Base-by-base conservation (phyloP, 2,888 invertebrate genomes). In the Hipparchia semele region DNA sequence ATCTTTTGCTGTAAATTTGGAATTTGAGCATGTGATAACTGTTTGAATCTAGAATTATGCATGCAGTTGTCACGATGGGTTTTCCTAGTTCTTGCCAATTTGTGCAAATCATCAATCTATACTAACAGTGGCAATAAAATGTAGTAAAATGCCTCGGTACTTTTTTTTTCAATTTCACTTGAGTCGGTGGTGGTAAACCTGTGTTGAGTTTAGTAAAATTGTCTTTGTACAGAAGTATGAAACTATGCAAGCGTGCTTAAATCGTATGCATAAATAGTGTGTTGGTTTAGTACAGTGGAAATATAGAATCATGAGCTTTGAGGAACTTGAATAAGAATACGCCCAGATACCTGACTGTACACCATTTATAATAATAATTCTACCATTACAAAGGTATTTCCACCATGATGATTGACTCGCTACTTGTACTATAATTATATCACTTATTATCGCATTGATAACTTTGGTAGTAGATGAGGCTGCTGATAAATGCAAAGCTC, bases 171-270 rank as follows among this genome's bases (percentile, higher is more conserved):
- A 23, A 58, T 58, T 23, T 58, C 58, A 56, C 2, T 56, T 13
- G 13, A 58, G 7, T 13, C 13, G 58, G 13, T 49, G 62, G 13
- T 62, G 5, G 12, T 46, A 49, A 62, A 10, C 2, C n/a, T 46
- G 49, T 65, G 65, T 7, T 51, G 49, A 71, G 62, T 60, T 62
- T n/a, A 49, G 9, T 62, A 60, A 60, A 59, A 33, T 59, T 54
- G 49, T 56, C 64, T 58, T 70, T 72, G 49, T 72, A 74, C 69
- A 72, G 45, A 74, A 74, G 74, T 74, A 68, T 74, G 60, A 69
- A 68, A 68, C 59, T 46, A 46, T 49, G 51, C 33, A 65, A 65
- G 65, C 65, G 65, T 65, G 65, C 65, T 65, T 9, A 33, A 53
- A 64, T 64, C 53, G 53, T 59, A 10, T 53, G 59, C 12, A 46